Evolutionary conservation across 2,888 invertebrate species (phyloP).

Genomic region (Athalia rosae): DNA sequence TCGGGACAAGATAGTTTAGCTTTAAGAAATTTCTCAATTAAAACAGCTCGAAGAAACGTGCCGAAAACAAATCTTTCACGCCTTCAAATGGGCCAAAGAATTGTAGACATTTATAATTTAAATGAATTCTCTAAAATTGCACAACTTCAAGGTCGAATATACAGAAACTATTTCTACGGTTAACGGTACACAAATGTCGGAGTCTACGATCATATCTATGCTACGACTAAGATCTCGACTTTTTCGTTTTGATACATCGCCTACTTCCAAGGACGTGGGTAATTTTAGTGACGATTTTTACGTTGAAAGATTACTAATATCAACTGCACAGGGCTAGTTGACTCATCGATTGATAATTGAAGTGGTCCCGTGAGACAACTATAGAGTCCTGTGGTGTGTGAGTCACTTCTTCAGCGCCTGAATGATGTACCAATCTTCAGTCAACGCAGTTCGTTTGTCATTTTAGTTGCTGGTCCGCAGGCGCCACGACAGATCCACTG

Average conservation of each 20-base stretch:
- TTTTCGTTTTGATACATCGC: background rate
- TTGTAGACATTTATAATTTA: background rate
- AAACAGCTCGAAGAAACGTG: background rate
- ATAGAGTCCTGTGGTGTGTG: constrained; percentile 18
- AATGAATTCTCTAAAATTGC: background rate
- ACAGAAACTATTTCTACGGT: background rate
- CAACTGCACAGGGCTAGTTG: background rate
- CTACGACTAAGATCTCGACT: background rate
- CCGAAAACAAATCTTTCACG: constrained; percentile 2
- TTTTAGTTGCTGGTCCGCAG: constrained; percentile 22
- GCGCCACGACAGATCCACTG: constrained; percentile 3
- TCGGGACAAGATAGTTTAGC: background rate
- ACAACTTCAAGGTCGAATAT: constrained; percentile 21
- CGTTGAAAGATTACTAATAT: constrained; percentile 28
- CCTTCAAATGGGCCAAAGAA: background rate
- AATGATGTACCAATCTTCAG: constrained; percentile 31
- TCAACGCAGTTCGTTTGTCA: background rate
- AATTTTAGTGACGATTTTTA: constrained; percentile 10
- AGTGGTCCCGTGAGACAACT: background rate
- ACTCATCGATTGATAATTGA: constrained; percentile 33
- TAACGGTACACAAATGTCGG: no score
- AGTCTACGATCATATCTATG: no score
- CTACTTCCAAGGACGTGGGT: background rate
- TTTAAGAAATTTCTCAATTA: constrained; percentile 19
- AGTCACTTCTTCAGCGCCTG: constrained; percentile 26